Conservation (phyloP, 2,888 invertebrate species). For the Cosmia pyralina region DNA sequence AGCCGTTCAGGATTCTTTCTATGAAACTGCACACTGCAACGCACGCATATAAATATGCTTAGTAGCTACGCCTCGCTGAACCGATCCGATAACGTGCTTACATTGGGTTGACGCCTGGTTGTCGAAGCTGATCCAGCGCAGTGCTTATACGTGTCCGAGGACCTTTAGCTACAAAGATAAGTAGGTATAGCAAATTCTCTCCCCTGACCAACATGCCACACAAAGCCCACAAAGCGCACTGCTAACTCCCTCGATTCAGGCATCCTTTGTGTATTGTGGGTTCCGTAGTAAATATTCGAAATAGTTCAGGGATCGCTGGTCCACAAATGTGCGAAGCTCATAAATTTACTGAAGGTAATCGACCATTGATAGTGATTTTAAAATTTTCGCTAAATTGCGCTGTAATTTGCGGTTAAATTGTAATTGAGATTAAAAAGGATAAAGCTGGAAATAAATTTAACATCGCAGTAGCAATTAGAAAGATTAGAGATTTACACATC, state of each 20-base stretch:
- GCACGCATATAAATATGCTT: neutral
- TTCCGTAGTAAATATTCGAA: constrained; percentile 16
- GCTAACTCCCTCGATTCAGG: constrained; percentile 7
- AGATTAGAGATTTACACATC: neutral
- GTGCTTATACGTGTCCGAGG: neutral
- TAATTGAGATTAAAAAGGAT: neutral
- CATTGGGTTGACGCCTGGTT: no score
- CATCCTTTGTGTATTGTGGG: constrained; percentile 19
- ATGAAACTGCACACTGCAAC: neutral
- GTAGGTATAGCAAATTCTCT: neutral
- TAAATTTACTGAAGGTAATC: neutral
- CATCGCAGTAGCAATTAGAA: neutral
- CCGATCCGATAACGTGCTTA: neutral
- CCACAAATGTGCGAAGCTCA: neutral
- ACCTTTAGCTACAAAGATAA: neutral
- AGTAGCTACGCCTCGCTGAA: neutral
- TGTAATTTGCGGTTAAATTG: neutral
- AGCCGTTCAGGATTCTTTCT: neutral
- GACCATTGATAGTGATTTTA: neutral
- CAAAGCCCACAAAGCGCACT: constrained; percentile 8
- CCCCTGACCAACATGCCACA: constrained; percentile 1
- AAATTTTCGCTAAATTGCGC: neutral
- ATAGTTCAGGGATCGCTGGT: neutral
- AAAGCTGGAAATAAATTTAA: neutral
- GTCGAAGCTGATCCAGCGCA: neutral